Evolutionary conservation across 2,113 vertebrate genomes (phyloP).

Genomic region (Microcebus tavaratra): DNA sequence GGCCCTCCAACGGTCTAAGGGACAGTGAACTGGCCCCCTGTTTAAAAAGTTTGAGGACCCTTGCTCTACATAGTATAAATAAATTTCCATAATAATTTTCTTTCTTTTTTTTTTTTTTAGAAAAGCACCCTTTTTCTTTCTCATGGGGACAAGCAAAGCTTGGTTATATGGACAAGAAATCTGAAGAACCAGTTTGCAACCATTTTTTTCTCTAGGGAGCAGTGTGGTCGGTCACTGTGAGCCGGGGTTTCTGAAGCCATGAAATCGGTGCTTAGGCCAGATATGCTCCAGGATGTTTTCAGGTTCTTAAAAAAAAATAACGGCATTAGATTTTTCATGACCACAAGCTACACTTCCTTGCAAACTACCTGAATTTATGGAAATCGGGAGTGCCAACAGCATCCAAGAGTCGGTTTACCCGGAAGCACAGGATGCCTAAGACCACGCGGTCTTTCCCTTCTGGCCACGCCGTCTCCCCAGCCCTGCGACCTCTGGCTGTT

Average conservation of each 20-base stretch:
- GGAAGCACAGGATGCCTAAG: not conserved
- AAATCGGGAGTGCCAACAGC: fast-evolving
- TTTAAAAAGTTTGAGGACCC: too few relatives aligned
- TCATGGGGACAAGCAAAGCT: not conserved
- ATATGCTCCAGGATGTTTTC: not conserved
- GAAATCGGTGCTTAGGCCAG: not conserved
- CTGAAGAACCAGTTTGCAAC: not conserved
- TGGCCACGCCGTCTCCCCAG: fast-evolving
- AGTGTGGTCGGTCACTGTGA: not conserved
- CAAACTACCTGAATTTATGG: fast-evolving
- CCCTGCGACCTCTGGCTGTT: not conserved
- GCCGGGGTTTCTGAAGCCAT: too few relatives aligned
- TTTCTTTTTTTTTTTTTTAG: not conserved
- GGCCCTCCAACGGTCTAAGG: too few relatives aligned
- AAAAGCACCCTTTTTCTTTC: fast-evolving
- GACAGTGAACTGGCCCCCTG: too few relatives aligned
- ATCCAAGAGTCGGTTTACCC: fast-evolving
- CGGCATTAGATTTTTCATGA: too few relatives aligned
- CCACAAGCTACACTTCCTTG: not conserved
- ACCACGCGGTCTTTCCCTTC: not conserved
- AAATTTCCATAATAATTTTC: too few relatives aligned
- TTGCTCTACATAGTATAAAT: not conserved
- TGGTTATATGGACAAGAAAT: not conserved
- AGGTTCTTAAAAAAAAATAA: too few relatives aligned
- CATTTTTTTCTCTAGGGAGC: not conserved